Evolutionary conservation across 2,888 invertebrate genomes (phyloP), one percentile per base, ranked within the genome.

Genomic region (Theodoxus fluviatilis): DNA sequence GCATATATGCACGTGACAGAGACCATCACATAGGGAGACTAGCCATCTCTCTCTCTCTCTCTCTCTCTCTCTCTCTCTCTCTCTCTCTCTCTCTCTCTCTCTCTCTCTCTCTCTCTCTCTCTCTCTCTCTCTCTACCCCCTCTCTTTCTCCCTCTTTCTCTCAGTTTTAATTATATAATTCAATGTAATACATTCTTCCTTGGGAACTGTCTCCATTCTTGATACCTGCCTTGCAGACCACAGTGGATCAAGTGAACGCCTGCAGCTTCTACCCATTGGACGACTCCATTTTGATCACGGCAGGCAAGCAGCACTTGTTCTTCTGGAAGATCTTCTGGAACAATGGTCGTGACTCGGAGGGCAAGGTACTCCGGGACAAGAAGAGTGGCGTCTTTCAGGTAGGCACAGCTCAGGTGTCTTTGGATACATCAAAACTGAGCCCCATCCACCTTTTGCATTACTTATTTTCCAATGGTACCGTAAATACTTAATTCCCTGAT

Each of bases 231-330:
- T 72, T 75, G 3, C 87, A 95, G 95, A 95, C 95, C 0, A 89
- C 94, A 43, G 94, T 94, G 89, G 95, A 95, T 86, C 93, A 94
- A 79, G 88, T 96, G 57, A 93, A 93, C 0, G 94, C 95, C 0
- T 94, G 94, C 0, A 93, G 93, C 0, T 96, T 96, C 87, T 96
- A 96, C 87, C 95, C 96, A 0, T 89, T 94, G 38, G 96, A 96
- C 83, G 95, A 96, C 84, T 95, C 94, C 86, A 90, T 95, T 33
- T 91, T 96, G 73, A 94, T 96, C 76, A 96, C 95, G 0, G 94
- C 94, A 83, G 96, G 96, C 1, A 93, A 94, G 78, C 94, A 94
- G 0, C 95, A 96, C 85, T 88, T 96, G 75, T 94, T 95, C 0
- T 95, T 96, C 87, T 96, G 96, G 96, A 95, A 94, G 81, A 90